Percentiles rank a stretch among this genome's conserved stretches.
Evolutionary conservation across 1,140 invertebrate species (phyloP).

Genomic region (Stenopsyche tienmushanensis): DNA sequence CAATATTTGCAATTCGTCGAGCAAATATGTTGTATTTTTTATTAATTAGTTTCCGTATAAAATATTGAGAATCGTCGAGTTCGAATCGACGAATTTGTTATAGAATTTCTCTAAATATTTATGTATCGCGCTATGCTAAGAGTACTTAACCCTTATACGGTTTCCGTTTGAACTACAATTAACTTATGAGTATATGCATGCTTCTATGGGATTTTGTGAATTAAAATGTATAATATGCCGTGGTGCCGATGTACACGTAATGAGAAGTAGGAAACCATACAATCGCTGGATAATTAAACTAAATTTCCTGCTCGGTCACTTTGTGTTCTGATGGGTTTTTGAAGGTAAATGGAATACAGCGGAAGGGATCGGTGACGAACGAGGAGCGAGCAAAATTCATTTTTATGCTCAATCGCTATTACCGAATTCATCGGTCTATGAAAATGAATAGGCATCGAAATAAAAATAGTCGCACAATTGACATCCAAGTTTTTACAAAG

Average conservation of each 20-base stretch:
- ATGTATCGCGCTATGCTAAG: conserved; percentile 6
- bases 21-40: background rate
- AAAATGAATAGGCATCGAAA: too few relatives aligned
- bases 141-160: conserved; percentile 21
- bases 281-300: conserved; percentile 35
- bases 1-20: too few relatives aligned
- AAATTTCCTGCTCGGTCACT: conserved; percentile 25
- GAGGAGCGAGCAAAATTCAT: conserved; percentile 13
- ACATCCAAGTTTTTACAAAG: too few relatives aligned
- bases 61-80: background rate
- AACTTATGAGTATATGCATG: conserved; percentile 13
- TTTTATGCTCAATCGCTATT: conserved; percentile 20
- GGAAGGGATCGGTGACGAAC: conserved; percentile 26
- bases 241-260: conserved; percentile 7
- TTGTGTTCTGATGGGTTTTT: too few relatives aligned
- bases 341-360: conserved; percentile 27
- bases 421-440: too few relatives aligned
- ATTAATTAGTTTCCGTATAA: background rate
- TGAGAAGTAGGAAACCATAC: conserved; percentile 31
- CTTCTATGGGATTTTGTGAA: background rate
- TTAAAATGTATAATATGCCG: conserved; percentile 6
- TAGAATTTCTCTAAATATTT: too few relatives aligned
- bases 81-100: too few relatives aligned
- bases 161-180: conserved; percentile 23
- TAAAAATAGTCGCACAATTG: too few relatives aligned